Percentiles rank a stretch among this genome's conserved stretches.
phyloP scores from a whole-genome alignment of 2,113 vertebrate species.

The Prolemur simus region DNA sequence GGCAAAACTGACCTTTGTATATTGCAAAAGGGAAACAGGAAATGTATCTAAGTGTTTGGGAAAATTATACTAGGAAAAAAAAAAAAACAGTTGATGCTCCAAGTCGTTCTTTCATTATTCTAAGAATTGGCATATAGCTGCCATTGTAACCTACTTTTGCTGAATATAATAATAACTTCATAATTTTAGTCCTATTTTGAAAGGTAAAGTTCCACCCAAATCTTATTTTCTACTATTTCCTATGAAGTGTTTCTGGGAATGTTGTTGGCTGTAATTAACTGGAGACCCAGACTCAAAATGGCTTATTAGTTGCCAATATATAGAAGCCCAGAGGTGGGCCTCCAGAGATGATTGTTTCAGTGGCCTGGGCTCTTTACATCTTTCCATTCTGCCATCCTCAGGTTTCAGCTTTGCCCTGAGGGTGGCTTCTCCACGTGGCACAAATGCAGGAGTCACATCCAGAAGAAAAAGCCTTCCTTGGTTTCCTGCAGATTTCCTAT shows the following conservation, averaged over 20 bases:
- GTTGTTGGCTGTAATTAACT: not conserved
- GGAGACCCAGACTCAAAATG: not conserved
- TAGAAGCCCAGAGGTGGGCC: not conserved
- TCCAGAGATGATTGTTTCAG: not conserved
- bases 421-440: not conserved
- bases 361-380: not conserved
- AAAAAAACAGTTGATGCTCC: not conserved
- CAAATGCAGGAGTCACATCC: not conserved
- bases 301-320: not conserved
- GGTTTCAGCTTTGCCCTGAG: not conserved
- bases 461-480: not conserved
- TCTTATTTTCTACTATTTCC: not conserved
- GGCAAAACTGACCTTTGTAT: not conserved
- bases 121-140: not conserved
- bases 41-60: not conserved
- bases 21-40: not conserved
- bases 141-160: not conserved
- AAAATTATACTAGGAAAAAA: not conserved
- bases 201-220: not conserved
- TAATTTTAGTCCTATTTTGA: not conserved
- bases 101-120: conserved; percentile 2
- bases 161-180: not conserved
- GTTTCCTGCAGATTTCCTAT: not conserved
- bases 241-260: not conserved
- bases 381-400: not conserved